A percentile compares a stretch with the other conserved stretches of the same genome.
These are phyloP conservation scores for Cryptus viduatorius DNA, from an alignment of 2,888 invertebrate species.

Conservation along the genomic window DNA sequence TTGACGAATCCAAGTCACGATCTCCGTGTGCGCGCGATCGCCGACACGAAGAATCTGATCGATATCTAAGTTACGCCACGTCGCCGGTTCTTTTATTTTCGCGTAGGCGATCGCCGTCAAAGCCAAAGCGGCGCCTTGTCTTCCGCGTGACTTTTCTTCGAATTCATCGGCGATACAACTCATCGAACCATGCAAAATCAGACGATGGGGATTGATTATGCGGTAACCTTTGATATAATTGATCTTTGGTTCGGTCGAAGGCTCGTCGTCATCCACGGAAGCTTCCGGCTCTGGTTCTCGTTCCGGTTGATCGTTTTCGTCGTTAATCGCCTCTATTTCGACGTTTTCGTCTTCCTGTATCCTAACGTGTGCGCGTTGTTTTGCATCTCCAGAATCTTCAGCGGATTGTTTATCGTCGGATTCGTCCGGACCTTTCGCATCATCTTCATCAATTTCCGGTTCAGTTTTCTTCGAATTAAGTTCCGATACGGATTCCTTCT, in stretches of 20 bases:
- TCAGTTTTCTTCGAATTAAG: slow-evolving; percentile 19
- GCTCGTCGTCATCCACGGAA: not conserved
- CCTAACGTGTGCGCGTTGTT: slow-evolving; percentile 8
- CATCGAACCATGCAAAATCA: slow-evolving; percentile 77
- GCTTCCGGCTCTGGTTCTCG: slow-evolving; percentile 2
- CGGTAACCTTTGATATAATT: slow-evolving; percentile 72
- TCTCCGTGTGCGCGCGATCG: slow-evolving; percentile 71
- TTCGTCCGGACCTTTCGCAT: slow-evolving; percentile 14
- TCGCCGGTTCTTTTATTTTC: slow-evolving; percentile 72
- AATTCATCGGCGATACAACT: slow-evolving; percentile 74
- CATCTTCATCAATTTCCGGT: slow-evolving; percentile 17
- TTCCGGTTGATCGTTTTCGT: not conserved
- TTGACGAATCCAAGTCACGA: slow-evolving; percentile 74
- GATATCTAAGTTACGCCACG: slow-evolving; percentile 79
- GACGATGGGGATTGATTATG: slow-evolving; percentile 75
- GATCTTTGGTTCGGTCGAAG: slow-evolving; percentile 28
- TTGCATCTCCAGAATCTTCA: slow-evolving; percentile 28
- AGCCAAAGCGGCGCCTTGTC: slow-evolving; percentile 78
- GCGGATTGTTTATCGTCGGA: not conserved
- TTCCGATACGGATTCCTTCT: slow-evolving; percentile 26
- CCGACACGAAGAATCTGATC: slow-evolving; percentile 77
- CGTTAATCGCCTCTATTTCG: not conserved
- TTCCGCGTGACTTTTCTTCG: slow-evolving; percentile 71
- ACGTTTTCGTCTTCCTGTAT: slow-evolving; percentile 2
- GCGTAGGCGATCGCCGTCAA: slow-evolving; percentile 76